A percentile compares a stretch with the other conserved stretches of the same genome.
These are phyloP conservation scores for Discoglossus pictus DNA, from an alignment of 2,797 vertebrate species.

Conservation along the genomic window DNA sequence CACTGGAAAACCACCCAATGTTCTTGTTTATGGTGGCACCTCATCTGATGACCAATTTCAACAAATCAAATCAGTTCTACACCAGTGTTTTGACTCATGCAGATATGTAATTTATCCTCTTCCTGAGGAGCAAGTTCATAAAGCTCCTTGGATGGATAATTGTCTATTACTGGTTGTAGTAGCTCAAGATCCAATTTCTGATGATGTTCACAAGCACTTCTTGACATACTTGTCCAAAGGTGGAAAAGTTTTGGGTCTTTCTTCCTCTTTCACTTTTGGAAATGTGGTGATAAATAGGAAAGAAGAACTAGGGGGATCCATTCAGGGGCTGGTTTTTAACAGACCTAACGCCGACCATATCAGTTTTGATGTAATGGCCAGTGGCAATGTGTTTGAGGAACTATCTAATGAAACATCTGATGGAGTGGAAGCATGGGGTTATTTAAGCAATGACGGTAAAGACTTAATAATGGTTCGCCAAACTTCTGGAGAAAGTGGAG, in stretches of 20 bases:
- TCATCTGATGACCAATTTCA: constrained; percentile 60
- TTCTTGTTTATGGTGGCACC: constrained; percentile 81
- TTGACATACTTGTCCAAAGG: constrained; percentile 79
- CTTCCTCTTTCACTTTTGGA: constrained; percentile 74
- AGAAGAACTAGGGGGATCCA: constrained; percentile 43
- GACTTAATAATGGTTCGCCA: constrained; percentile 80
- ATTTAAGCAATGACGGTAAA: constrained; percentile 64
- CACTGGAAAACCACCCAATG: constrained; percentile 79
- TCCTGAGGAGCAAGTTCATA: constrained; percentile 71
- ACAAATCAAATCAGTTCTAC: constrained; percentile 67
- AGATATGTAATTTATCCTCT: constrained; percentile 82
- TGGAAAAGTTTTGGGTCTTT: constrained; percentile 82
- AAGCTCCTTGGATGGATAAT: constrained; percentile 85
- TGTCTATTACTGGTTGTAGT: constrained; percentile 83
- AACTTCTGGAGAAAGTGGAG: constrained; percentile 71
- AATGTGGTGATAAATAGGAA: constrained; percentile 69
- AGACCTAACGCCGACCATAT: constrained; percentile 69
- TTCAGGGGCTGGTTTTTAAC: constrained; percentile 75
- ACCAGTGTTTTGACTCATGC: constrained; percentile 76
- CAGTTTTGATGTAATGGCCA: constrained; percentile 71
- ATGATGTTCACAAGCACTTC: constrained; percentile 72
- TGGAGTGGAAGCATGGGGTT: constrained; percentile 67
- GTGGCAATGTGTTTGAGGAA: constrained; percentile 70
- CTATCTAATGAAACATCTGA: constrained; percentile 56
- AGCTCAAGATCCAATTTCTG: constrained; percentile 65